Percentiles rank a stretch among this genome's conserved stretches.
These are phyloP conservation scores for Salvelinus alpinus DNA, from an alignment of 2,113 vertebrate species.

Conservation along the genomic window DNA sequence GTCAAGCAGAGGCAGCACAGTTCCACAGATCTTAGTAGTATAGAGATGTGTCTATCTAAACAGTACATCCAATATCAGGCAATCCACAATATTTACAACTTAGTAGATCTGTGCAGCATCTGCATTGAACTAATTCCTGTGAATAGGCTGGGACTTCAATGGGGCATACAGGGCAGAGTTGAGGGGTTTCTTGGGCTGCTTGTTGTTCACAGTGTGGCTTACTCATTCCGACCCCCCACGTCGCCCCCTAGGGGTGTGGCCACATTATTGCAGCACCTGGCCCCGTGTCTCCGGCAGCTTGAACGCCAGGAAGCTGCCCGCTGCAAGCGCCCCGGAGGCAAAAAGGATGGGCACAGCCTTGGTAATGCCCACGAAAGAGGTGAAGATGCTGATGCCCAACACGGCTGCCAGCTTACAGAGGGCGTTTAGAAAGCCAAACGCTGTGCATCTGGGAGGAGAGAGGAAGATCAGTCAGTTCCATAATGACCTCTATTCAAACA, in stretches of 20 bases:
- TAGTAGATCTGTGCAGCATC: slow-evolving; percentile 9
- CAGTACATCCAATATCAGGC: slow-evolving; percentile 12
- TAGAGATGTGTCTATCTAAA: slow-evolving; percentile 10
- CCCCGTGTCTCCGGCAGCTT: slow-evolving; percentile 93
- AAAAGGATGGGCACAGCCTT: slow-evolving; percentile 94
- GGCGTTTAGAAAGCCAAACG: slow-evolving; percentile 94
- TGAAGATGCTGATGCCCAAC: slow-evolving; percentile 96
- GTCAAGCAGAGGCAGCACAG: not conserved
- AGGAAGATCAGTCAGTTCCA: not conserved
- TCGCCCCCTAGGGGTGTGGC: slow-evolving; percentile 38
- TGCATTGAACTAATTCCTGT: slow-evolving; percentile 12
- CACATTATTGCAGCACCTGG: slow-evolving; percentile 87
- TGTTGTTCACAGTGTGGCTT: slow-evolving; percentile 72
- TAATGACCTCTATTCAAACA: not conserved
- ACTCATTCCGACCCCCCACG: slow-evolving; percentile 28
- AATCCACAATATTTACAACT: slow-evolving; percentile 43
- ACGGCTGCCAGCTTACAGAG: slow-evolving; percentile 92
- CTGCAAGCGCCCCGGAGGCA: slow-evolving; percentile 86
- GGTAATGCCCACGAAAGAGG: slow-evolving; percentile 93
- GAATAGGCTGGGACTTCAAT: slow-evolving; percentile 9
- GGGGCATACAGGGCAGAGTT: slow-evolving; percentile 47
- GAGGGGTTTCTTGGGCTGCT: slow-evolving; percentile 52
- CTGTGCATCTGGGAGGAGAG: slow-evolving; percentile 80
- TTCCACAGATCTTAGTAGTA: not conserved
- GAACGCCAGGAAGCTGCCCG: slow-evolving; percentile 89